These are phyloP conservation scores for Punctoribates punctum DNA, from an alignment of 2,888 invertebrate genomes.

Conservation along the genomic window DNA sequence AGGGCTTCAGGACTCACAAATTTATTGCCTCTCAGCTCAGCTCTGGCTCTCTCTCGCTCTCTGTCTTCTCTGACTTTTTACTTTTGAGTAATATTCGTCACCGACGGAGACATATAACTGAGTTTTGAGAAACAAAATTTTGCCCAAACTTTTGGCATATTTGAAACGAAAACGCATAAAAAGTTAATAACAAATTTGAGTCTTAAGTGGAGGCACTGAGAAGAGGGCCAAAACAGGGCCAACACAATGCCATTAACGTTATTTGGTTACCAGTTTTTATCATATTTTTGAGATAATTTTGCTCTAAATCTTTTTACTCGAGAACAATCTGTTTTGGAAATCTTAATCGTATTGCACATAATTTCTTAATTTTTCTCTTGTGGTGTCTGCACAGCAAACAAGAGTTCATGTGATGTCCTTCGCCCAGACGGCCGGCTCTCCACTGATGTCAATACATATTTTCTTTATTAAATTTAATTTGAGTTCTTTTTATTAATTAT, in stretches of 20 bases:
- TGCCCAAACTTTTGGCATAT: too few relatives aligned
- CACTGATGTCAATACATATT: constrained; percentile 32
- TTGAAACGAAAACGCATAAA: not conserved
- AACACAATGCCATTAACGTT: constrained; percentile 32
- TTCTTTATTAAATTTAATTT: not conserved
- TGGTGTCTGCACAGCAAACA: too few relatives aligned
- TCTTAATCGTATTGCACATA: constrained; percentile 28
- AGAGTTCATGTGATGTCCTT: not conserved
- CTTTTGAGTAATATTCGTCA: constrained; percentile 10
- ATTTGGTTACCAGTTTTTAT: constrained; percentile 31
- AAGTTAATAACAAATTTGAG: not conserved
- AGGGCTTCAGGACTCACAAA: constrained; percentile 7
- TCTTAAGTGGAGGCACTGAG: too few relatives aligned
- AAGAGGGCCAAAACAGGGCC: not conserved
- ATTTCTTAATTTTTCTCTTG: constrained; percentile 1
- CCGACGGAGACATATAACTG: not conserved
- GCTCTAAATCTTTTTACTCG: not conserved
- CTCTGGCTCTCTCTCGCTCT: not conserved
- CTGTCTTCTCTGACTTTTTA: not conserved
- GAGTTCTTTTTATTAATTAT: constrained; percentile 8
- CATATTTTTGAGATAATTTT: constrained; percentile 27
- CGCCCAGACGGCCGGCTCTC: not conserved
- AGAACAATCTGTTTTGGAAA: constrained; percentile 15
- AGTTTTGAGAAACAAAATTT: too few relatives aligned
- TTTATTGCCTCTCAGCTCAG: constrained; percentile 8